Evolutionary conservation across 1,140 invertebrate species (phyloP).

Genomic region (Reticulitermes speratus): DNA sequence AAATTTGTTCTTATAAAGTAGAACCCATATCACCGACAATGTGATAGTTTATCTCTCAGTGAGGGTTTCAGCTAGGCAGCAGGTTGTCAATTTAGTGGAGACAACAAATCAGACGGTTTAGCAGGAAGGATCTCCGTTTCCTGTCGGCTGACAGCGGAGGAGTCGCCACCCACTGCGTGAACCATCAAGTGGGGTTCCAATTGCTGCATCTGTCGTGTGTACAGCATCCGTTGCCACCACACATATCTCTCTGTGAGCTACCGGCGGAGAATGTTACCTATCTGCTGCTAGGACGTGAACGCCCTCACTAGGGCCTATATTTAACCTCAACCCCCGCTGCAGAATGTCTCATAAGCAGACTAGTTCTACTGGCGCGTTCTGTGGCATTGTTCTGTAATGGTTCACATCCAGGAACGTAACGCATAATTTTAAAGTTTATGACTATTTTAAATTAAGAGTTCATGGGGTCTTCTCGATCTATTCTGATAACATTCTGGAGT

Average conservation of each 20-base stretch:
- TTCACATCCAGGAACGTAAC: too few species aligned
- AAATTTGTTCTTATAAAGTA: too few species aligned
- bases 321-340: background rate
- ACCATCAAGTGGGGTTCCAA: background rate
- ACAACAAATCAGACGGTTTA: background rate
- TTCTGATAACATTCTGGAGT: too few species aligned
- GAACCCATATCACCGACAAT: too few species aligned
- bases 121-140: background rate
- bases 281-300: background rate
- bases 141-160: background rate
- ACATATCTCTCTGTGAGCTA: background rate
- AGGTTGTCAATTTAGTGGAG: background rate
- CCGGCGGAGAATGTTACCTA: background rate
- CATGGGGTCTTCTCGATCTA: too few species aligned
- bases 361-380: too few species aligned
- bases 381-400: too few species aligned
- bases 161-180: background rate
- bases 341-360: too few species aligned
- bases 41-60: background rate
- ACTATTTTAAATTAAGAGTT: too few species aligned
- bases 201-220: background rate
- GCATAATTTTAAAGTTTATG: too few species aligned
- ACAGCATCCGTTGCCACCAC: too few species aligned
- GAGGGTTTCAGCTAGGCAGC: background rate
- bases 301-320: background rate